A percentile compares a stretch with the other conserved stretches of the same genome.
Evolutionary conservation across 2,888 invertebrate species (phyloP).

Genomic region (Hypomecis punctinalis): DNA sequence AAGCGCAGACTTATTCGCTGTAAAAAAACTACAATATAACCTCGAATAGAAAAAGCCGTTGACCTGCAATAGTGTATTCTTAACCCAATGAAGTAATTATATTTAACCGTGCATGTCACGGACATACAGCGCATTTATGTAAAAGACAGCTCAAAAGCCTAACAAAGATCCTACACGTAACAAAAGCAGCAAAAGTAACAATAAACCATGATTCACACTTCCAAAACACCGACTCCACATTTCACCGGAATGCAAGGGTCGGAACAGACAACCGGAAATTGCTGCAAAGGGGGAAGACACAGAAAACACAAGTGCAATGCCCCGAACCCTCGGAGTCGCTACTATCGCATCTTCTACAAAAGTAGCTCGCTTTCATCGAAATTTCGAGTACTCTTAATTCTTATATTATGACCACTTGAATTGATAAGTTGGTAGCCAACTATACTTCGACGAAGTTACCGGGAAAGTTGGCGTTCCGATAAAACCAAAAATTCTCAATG

Average conservation of each 20-base stretch:
- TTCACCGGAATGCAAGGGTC: slow-evolving; percentile 44
- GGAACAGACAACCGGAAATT: slow-evolving; percentile 75
- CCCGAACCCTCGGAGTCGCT: background rate
- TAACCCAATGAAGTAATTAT: no score
- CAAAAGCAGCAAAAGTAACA: slow-evolving; percentile 5
- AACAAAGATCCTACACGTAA: background rate
- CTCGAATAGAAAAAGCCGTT: no score
- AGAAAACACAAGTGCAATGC: background rate
- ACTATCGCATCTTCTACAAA: background rate
- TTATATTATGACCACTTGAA: background rate
- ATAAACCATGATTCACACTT: slow-evolving; percentile 36
- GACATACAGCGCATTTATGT: background rate
- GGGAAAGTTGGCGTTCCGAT: background rate
- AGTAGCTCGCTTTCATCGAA: background rate
- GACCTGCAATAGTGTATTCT: no score
- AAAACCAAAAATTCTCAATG: background rate
- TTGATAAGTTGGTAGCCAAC: background rate
- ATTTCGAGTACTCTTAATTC: background rate
- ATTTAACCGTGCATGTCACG: no score
- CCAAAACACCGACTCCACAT: slow-evolving; percentile 46
- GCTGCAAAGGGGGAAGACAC: slow-evolving; percentile 36
- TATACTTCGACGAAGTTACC: background rate
- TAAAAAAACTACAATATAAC: no score
- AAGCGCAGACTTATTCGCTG: no score
- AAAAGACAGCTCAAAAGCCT: background rate